Evolutionary conservation across 2,797 vertebrate genomes (phyloP), one percentile per base, ranked within the genome.

Genomic region (Muscicapa comitata): DNA sequence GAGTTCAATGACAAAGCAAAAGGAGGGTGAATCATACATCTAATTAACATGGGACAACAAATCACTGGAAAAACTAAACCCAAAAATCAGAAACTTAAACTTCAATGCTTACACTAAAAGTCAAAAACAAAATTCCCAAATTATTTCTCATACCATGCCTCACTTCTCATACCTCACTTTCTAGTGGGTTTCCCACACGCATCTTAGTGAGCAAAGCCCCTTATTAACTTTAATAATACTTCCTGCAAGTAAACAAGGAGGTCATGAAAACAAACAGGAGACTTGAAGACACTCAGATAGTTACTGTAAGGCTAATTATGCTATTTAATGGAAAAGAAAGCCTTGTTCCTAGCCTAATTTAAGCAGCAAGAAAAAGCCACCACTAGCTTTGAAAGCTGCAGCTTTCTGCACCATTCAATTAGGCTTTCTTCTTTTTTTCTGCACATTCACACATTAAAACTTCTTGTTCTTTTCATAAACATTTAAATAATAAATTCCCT

Each of bases 401-500:
- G 77, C 66, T 66, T 88, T 88, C 93, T 4, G 17, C 35, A 75
- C 29, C 13, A 67, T 72, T 93, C 76, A 88, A 8, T 88, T 73
- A 90, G 17, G 54, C 79, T 58, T 88, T 90, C 72, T 66, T 86
- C 38, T 77, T 88, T 90, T 62, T 62, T 82, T 18, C 48, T 33
- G 48, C 59, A 37, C 42, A 7, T 88, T 95, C 92, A 88, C 57
- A 78, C 88, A 74, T 94, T 88, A 91, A 90, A 90, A 74, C 45
- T 86, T 65, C 75, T 89, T 77, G 71, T 79, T 71, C 87, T 94
- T 95, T 75, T 90, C 82, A 90, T 83, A 93, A 93, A 90, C 77
- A 87, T 66, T 91, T 94, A 92, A 96, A 97, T 94, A 95, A 95
- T 90, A 94, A 91, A 90, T 93, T 86, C 59, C 62, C 72, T 88